phyloP scores from a whole-genome alignment of 2,888 invertebrate species.

The Dryocosmus kuriphilus region DNA sequence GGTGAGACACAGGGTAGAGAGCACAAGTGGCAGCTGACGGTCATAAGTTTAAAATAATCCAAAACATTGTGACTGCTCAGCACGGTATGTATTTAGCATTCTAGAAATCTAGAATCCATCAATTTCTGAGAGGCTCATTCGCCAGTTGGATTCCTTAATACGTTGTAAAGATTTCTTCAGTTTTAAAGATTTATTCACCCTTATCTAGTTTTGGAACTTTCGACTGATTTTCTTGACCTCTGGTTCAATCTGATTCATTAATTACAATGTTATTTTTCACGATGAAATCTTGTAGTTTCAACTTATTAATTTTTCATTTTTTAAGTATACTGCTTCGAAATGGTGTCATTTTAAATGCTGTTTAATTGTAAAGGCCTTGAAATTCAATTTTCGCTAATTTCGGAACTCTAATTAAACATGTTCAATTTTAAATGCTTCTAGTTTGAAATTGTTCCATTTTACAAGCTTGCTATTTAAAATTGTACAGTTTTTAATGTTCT shows the following conservation, averaged over 20 bases:
- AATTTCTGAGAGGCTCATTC: slow-evolving; percentile 23
- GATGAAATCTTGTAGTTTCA: no score
- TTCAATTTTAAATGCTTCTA: no score
- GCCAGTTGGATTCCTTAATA: slow-evolving; percentile 31
- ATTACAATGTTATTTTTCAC: no score
- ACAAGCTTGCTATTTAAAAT: no score
- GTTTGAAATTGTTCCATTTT: no score
- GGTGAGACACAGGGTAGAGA: slow-evolving; percentile 77
- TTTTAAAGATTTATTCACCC: slow-evolving; percentile 1
- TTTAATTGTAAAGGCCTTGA: no score
- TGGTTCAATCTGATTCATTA: neutral
- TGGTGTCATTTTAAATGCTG: no score
- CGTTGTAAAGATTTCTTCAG: neutral
- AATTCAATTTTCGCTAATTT: no score
- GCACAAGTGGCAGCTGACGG: slow-evolving; percentile 71
- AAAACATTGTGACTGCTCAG: slow-evolving; percentile 62
- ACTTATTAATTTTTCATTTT: no score
- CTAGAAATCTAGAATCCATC: slow-evolving; percentile 29
- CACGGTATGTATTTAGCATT: slow-evolving; percentile 72
- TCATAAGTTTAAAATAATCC: slow-evolving; percentile 63
- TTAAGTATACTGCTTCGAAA: no score
- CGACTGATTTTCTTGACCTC: neutral
- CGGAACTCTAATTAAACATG: no score
- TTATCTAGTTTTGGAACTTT: neutral
- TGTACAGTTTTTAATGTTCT: no score